These are phyloP conservation scores for Brachionus asplanchnoidis DNA, from an alignment of 1,140 invertebrate genomes.

Conservation along the genomic window DNA sequence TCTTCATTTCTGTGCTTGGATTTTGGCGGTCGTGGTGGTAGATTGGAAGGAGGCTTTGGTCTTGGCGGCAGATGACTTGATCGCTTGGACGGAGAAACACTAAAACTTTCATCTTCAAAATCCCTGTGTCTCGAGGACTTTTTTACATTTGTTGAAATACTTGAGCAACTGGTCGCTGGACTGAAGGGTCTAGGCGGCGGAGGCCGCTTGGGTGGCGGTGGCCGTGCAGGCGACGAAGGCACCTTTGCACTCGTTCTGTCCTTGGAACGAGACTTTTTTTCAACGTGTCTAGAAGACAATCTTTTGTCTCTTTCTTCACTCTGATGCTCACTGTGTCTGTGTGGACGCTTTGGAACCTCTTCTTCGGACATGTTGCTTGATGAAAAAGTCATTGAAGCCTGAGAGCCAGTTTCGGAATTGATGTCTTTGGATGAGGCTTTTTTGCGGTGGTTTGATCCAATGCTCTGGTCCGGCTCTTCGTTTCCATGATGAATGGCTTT, in stretches of 20 bases:
- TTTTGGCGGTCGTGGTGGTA: slow-evolving; percentile 11
- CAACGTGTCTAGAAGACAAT: neutral
- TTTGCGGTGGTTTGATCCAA: neutral
- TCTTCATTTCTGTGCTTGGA: slow-evolving; percentile 14
- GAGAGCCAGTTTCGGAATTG: neutral
- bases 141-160: neutral
- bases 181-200: slow-evolving; percentile 20
- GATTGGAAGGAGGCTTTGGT: neutral
- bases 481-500: neutral
- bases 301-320: neutral
- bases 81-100: neutral
- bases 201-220: slow-evolving; percentile 27
- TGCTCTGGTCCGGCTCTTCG: neutral
- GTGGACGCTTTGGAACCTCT: neutral
- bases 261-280: neutral
- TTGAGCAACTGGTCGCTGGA: slow-evolving; percentile 10
- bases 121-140: neutral
- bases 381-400: neutral
- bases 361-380: slow-evolving; percentile 2
- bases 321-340: neutral
- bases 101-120: neutral
- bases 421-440: neutral
- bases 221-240: neutral
- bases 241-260: neutral
- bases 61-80: neutral